Evolutionary conservation across 2,888 invertebrate species (phyloP).

Genomic region (Camponotus fellah): DNA sequence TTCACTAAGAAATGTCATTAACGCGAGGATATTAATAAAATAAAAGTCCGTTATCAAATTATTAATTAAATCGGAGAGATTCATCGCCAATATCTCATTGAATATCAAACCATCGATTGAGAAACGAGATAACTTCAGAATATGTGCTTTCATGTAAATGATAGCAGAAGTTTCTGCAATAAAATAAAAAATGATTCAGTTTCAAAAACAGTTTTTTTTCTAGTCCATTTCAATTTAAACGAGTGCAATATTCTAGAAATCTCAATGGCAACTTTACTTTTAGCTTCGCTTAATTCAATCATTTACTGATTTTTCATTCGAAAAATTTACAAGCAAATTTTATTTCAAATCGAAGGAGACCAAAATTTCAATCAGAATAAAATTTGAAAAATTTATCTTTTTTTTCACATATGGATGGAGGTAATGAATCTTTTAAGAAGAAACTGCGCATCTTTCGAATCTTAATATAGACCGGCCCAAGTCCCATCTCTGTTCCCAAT

Average conservation of each 20-base stretch:
- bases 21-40: constrained; percentile 9
- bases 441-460: background rate
- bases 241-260: background rate
- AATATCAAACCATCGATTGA: background rate
- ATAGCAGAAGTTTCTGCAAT: background rate
- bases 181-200: background rate
- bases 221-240: background rate
- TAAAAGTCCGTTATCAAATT: background rate
- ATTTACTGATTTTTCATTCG: background rate
- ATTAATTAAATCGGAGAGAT: background rate
- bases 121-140: background rate
- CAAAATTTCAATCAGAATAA: background rate
- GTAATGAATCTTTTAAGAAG: background rate
- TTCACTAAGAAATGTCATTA: constrained; percentile 5
- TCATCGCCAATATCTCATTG: background rate
- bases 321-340: background rate
- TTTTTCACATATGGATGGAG: background rate
- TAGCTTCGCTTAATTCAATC: background rate
- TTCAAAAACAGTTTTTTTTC: background rate
- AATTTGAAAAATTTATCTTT: background rate
- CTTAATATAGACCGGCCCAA: constrained; percentile 19
- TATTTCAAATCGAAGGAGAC: background rate
- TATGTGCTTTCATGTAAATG: background rate
- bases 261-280: background rate
- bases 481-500: constrained; percentile 30